Evolutionary conservation across 2,888 invertebrate species (phyloP).

Genomic region (Sarcophaga variegata): DNA sequence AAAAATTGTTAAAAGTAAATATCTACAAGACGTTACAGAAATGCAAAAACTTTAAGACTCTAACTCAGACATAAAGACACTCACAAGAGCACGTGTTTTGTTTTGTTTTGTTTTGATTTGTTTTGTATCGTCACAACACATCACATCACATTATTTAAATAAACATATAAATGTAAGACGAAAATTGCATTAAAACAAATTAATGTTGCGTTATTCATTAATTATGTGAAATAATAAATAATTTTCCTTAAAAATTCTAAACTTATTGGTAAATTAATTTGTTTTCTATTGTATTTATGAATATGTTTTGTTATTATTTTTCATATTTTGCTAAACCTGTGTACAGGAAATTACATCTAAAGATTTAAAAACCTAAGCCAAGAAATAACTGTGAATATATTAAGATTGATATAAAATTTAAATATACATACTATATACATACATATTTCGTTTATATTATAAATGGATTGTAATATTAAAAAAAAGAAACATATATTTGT

Average conservation of each 20-base stretch:
- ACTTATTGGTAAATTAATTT: neutral
- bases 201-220: neutral
- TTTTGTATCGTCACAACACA: neutral
- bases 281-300: neutral
- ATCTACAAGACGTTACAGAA: slow-evolving; percentile 79
- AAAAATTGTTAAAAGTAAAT: slow-evolving; percentile 79
- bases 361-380: slow-evolving; percentile 37
- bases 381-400: slow-evolving; percentile 58
- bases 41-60: slow-evolving; percentile 79
- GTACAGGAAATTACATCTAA: slow-evolving; percentile 19
- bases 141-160: no score
- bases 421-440: neutral
- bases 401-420: slow-evolving; percentile 45
- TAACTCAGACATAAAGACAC: neutral
- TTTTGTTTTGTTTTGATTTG: slow-evolving; percentile 9
- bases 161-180: no score
- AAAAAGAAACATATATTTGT: neutral
- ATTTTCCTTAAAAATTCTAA: neutral
- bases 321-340: neutral
- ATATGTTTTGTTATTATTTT: slow-evolving; percentile 13
- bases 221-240: neutral
- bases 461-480: neutral
- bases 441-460: slow-evolving; percentile 24
- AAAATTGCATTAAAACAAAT: neutral
- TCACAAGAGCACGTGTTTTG: neutral